A percentile compares a stretch with the other conserved stretches of the same genome.
phyloP scores from a whole-genome alignment of 2,797 vertebrate genomes.

The Pterois miles region DNA sequence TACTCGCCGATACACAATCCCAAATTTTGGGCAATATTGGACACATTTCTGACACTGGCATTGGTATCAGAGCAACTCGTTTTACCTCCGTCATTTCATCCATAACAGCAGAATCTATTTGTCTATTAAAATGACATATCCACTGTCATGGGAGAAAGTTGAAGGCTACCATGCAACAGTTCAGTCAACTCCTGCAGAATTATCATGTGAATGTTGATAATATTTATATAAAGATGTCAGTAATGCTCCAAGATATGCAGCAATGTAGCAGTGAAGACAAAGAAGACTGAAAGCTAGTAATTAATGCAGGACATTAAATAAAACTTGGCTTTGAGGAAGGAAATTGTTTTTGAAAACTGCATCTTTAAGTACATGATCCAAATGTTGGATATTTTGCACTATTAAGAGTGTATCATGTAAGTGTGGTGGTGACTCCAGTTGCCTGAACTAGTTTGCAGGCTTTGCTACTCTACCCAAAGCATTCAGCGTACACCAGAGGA shows the following conservation, averaged over 20 bases:
- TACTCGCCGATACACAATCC: no score
- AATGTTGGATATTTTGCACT: neutral
- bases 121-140: neutral
- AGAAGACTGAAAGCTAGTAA: neutral
- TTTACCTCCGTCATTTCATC: neutral
- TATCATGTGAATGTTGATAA: neutral
- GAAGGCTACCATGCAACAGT: neutral
- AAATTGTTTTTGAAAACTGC: neutral
- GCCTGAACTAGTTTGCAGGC: no score
- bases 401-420: no score
- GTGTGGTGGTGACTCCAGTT: no score
- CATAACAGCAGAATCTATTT: neutral
- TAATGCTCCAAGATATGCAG: neutral
- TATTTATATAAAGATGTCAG: neutral
- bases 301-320: neutral
- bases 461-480: no score
- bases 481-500: neutral
- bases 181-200: neutral
- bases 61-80: no score
- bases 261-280: neutral
- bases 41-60: rapidly evolving
- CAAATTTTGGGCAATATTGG: no score
- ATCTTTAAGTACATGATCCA: neutral
- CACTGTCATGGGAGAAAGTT: neutral
- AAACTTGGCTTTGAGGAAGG: neutral